Evolutionary conservation across 2,888 invertebrate species (phyloP).

Genomic region (Malthinus seriepunctatus): DNA sequence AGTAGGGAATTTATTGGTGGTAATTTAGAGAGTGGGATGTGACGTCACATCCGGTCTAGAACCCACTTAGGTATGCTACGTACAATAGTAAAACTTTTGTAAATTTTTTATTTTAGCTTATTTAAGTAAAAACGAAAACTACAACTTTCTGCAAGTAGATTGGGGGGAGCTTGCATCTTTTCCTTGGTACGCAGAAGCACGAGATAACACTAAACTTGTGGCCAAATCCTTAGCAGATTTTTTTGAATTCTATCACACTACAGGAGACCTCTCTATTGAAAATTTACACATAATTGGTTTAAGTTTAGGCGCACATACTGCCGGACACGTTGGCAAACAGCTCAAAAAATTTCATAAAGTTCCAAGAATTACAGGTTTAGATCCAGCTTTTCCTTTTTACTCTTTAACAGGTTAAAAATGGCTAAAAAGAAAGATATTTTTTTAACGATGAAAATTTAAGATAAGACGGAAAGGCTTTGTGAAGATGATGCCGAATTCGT

Average conservation of each 20-base stretch:
- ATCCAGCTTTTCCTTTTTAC: constrained; percentile 83
- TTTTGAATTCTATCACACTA: constrained; percentile 63
- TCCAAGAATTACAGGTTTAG: constrained; percentile 58
- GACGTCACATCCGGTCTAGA: too few species aligned
- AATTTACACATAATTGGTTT: constrained; percentile 72
- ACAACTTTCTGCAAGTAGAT: constrained; percentile 76
- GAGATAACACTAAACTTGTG: constrained; percentile 69
- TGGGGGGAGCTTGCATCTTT: constrained; percentile 75
- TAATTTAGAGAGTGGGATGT: too few species aligned
- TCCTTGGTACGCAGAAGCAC: constrained; percentile 79
- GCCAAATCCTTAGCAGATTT: constrained; percentile 68
- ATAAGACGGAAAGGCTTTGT: neutral
- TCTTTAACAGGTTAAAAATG: constrained; percentile 6
- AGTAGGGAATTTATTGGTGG: too few species aligned
- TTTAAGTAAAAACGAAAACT: constrained; percentile 62
- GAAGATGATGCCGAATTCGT: constrained; percentile 60
- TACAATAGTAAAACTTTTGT: too few species aligned
- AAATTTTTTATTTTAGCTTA: too few species aligned
- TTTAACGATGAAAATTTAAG: neutral
- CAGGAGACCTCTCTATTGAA: constrained; percentile 61
- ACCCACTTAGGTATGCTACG: too few species aligned
- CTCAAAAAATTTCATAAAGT: constrained; percentile 53
- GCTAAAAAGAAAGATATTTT: too few species aligned
- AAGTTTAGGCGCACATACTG: constrained; percentile 73
- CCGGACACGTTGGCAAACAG: constrained; percentile 74